phyloP scores from a whole-genome alignment of 2,797 vertebrate genomes.

The Mycteria americana region DNA sequence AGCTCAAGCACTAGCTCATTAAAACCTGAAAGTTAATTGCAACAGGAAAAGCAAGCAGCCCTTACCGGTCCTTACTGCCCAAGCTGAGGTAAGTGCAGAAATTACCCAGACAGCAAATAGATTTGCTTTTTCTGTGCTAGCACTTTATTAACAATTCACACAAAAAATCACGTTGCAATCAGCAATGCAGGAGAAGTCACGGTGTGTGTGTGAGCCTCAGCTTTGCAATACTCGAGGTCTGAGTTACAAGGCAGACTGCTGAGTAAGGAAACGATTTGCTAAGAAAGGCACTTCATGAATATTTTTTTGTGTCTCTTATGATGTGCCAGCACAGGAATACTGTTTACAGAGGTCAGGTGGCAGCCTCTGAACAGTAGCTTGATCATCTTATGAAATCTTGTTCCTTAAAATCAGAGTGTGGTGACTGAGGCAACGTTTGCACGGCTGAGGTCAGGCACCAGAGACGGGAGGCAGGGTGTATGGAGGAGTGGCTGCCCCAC shows the following conservation, averaged over 20 bases:
- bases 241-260: neutral
- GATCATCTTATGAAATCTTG: neutral
- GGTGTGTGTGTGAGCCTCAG: neutral
- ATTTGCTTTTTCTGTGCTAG: neutral
- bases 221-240: neutral
- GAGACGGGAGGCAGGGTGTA: neutral
- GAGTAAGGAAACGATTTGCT: neutral
- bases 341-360: neutral
- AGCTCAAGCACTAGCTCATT: neutral
- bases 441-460: neutral
- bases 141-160: neutral
- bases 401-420: neutral
- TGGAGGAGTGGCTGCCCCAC: neutral
- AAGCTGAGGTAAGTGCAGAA: neutral
- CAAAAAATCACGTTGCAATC: neutral
- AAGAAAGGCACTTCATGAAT: neutral
- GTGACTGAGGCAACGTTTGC: neutral
- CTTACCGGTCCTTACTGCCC: neutral
- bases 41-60: neutral
- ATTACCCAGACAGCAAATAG: neutral
- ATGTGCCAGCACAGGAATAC: neutral
- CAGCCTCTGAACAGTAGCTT: neutral
- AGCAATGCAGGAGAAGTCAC: neutral
- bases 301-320: neutral
- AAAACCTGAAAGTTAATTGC: slow-evolving; percentile 37